Percentiles rank a stretch among this genome's conserved stretches.
Conservation (phyloP, 2,113 vertebrate genomes). For the Dunckerocampus dactyliophorus region DNA sequence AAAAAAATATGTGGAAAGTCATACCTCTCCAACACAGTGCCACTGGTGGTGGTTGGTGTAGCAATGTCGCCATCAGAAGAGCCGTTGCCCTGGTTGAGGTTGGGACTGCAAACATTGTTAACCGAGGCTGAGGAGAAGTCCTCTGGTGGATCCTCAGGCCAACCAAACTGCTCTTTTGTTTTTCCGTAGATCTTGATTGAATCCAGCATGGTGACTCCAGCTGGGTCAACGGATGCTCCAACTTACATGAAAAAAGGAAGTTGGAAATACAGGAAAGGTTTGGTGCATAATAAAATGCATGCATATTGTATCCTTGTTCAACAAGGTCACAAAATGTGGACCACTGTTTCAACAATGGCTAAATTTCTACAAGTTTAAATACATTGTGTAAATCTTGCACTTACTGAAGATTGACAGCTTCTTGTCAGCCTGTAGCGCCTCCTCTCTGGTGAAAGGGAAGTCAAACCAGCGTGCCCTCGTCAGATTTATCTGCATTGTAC, state of each 20-base stretch:
- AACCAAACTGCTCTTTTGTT: slow-evolving; percentile 99
- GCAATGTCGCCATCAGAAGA: slow-evolving; percentile 80
- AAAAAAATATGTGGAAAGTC: neutral
- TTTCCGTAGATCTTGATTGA: slow-evolving; percentile 98
- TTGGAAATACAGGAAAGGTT: slow-evolving; percentile 5
- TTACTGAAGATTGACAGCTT: slow-evolving; percentile 95
- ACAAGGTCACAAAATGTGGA: no score
- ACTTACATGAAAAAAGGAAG: slow-evolving; percentile 65
- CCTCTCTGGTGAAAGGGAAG: slow-evolving; percentile 94
- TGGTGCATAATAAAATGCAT: neutral
- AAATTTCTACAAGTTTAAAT: neutral
- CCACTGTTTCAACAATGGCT: neutral
- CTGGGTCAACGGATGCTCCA: slow-evolving; percentile 94
- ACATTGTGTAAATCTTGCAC: slow-evolving; percentile 15
- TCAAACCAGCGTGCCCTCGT: slow-evolving; percentile 98
- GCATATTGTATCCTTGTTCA: no score
- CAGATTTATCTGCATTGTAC: slow-evolving; percentile 96
- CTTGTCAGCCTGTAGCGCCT: slow-evolving; percentile 96
- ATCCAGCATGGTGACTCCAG: slow-evolving; percentile 97
- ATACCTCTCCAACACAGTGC: slow-evolving; percentile 95
- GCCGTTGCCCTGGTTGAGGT: slow-evolving; percentile 87
- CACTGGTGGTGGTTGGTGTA: slow-evolving; percentile 76
- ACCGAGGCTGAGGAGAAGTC: slow-evolving; percentile 93
- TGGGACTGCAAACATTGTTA: slow-evolving; percentile 91
- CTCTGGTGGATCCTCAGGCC: slow-evolving; percentile 95